Conservation (phyloP, 2,888 invertebrate species). For the Chloroclystis v-ata region DNA sequence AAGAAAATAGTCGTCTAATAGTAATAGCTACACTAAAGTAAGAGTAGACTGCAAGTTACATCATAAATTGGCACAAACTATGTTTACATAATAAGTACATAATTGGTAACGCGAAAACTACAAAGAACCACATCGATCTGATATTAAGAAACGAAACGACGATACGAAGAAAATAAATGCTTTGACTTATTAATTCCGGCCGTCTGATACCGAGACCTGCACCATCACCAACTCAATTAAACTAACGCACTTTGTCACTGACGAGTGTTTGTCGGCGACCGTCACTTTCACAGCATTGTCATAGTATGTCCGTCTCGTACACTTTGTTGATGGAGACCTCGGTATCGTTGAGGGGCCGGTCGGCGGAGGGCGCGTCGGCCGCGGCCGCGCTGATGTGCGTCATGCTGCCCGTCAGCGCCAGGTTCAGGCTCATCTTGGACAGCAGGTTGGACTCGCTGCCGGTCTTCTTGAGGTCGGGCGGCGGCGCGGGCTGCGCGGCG, state of each 20-base stretch:
- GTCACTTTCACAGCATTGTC: not conserved
- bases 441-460: slow-evolving; percentile 92
- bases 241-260: not conserved
- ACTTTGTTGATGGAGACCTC: slow-evolving; percentile 83
- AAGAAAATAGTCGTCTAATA: not conserved
- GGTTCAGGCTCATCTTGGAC: slow-evolving; percentile 87
- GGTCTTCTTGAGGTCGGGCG: slow-evolving; percentile 87
- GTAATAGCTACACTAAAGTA: too few species aligned
- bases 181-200: not conserved
- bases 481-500: slow-evolving; percentile 80
- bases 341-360: slow-evolving; percentile 34
- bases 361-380: not conserved
- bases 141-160: not conserved
- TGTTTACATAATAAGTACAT: not conserved
- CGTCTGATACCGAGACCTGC: not conserved
- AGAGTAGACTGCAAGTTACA: not conserved
- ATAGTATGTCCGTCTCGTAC: slow-evolving; percentile 91
- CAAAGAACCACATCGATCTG: not conserved
- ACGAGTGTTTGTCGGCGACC: not conserved
- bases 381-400: slow-evolving; percentile 36
- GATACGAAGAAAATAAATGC: too few species aligned
- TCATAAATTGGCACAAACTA: not conserved
- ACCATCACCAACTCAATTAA: not conserved
- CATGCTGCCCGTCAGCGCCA: slow-evolving; percentile 75
- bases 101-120: not conserved